Evolutionary conservation across 1,140 invertebrate genomes (phyloP), one percentile per base, ranked within the genome.

Genomic region (Apis laboriosa): DNA sequence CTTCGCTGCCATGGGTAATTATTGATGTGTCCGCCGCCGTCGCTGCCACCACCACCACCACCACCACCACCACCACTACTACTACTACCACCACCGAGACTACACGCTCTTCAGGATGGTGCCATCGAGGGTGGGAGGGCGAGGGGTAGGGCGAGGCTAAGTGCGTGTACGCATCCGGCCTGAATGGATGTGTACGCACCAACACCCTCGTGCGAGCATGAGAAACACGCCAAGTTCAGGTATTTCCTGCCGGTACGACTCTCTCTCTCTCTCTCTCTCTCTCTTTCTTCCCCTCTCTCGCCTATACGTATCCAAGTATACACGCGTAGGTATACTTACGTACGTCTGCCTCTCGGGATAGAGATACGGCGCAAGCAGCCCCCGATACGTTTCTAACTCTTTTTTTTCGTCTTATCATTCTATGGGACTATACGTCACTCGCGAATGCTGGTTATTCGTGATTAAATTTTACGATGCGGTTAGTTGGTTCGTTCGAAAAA

Each of bases 1-100:
- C 90, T 74, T 66, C 90, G 90, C 91, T 89, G 90, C 88, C 89
- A 88, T 89, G 91, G 93, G 91, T 94, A 94, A 94, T 94, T 94
- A 94, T 94, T 93, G 92, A 93, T 93, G 92, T 92, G 93, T 94
- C 92, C 92, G 91, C 92, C 88, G 88, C 90, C 85, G 85, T 90
- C 86, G 86, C 86, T 88, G 84, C 85, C 84, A 74, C 89, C 83
- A 55, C 84, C 72, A 66, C 74, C 84, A 80, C 85, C 75, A 74
- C 89, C 83, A 55, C 84, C 72, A 66, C 74, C 83, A 80, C 85
- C 75, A 43, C 92, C 92, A 90, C 92, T 86, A 88, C 90, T 84
- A 84, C 89, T 85, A 85, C 86, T 87, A 83, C 85, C 84, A 74
- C 89, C 83, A 51, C 83, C 70, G 34, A 43, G 79, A 83, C 85